These are phyloP conservation scores for Ennomos erosarius DNA, from an alignment of 2,888 invertebrate genomes.

Conservation along the genomic window DNA sequence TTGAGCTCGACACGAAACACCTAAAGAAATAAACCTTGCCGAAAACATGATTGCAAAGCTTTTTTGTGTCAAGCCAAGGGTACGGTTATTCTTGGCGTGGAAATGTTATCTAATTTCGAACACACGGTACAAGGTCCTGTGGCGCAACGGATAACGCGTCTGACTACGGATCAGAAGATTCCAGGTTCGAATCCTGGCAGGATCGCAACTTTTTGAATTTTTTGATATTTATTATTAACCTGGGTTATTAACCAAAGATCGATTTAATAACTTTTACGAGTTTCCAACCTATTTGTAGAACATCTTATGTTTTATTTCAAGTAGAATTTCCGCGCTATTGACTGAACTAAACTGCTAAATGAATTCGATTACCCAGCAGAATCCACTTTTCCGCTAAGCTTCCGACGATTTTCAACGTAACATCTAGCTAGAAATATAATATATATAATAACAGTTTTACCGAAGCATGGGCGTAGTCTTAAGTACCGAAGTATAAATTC, in stretches of 20 bases:
- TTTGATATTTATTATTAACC: slow-evolving; percentile 21
- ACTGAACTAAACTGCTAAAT: slow-evolving; percentile 72
- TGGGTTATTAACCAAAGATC: neutral
- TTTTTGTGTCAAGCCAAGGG: slow-evolving; percentile 18
- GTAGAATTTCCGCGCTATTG: slow-evolving; percentile 58
- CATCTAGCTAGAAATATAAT: slow-evolving; percentile 12
- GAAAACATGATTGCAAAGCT: slow-evolving; percentile 21
- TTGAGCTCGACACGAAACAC: slow-evolving; percentile 29
- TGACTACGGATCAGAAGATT: slow-evolving; percentile 90
- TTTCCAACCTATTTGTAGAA: too few species aligned
- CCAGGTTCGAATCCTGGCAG: slow-evolving; percentile 88
- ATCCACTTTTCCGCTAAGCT: slow-evolving; percentile 61
- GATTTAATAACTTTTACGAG: slow-evolving; percentile 7
- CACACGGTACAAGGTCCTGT: slow-evolving; percentile 63
- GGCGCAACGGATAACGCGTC: slow-evolving; percentile 89
- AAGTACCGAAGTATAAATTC: too few species aligned
- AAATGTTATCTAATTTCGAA: slow-evolving; percentile 21
- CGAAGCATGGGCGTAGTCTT: too few species aligned
- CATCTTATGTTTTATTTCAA: slow-evolving; percentile 31
- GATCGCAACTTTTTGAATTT: slow-evolving; percentile 51
- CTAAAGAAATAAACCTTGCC: slow-evolving; percentile 32
- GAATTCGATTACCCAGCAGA: slow-evolving; percentile 74
- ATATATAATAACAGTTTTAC: slow-evolving; percentile 1
- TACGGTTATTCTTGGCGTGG: slow-evolving; percentile 20
- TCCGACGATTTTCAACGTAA: slow-evolving; percentile 51